Evolutionary conservation across 2,113 vertebrate species (phyloP).

Genomic region (Gnathonemus longibarbis): DNA sequence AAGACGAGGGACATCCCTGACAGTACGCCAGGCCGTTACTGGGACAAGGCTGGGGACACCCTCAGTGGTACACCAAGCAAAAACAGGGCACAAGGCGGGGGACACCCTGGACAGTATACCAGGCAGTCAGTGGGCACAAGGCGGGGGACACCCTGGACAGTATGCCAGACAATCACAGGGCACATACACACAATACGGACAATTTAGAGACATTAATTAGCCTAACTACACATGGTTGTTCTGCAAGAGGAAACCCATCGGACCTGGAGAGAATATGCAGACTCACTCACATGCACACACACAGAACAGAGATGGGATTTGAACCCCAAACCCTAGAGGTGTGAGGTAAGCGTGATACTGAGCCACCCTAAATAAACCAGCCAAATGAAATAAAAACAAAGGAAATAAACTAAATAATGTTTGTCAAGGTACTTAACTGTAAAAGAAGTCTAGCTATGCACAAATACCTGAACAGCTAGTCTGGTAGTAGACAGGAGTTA

Average conservation of each 20-base stretch:
- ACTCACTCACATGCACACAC: neutral
- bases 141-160: neutral
- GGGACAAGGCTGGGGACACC: too few species aligned
- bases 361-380: neutral
- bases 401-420: neutral
- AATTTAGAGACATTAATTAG: neutral
- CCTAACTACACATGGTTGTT: neutral
- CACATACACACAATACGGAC: neutral
- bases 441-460: neutral
- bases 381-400: neutral
- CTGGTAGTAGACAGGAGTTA: neutral
- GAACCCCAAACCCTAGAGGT: neutral
- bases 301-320: neutral
- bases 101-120: too few species aligned
- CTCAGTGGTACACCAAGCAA: too few species aligned
- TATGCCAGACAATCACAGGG: rapidly evolving
- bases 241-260: neutral
- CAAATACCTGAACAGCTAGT: neutral
- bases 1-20: too few species aligned
- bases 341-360: neutral
- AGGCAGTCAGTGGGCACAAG: too few species aligned
- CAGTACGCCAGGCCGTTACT: too few species aligned
- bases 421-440: neutral
- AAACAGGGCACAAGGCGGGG: neutral
- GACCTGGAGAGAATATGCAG: too few species aligned